Evolutionary conservation across 2,888 invertebrate species (phyloP).

Genomic region (Ommatoiulus sabulosus): DNA sequence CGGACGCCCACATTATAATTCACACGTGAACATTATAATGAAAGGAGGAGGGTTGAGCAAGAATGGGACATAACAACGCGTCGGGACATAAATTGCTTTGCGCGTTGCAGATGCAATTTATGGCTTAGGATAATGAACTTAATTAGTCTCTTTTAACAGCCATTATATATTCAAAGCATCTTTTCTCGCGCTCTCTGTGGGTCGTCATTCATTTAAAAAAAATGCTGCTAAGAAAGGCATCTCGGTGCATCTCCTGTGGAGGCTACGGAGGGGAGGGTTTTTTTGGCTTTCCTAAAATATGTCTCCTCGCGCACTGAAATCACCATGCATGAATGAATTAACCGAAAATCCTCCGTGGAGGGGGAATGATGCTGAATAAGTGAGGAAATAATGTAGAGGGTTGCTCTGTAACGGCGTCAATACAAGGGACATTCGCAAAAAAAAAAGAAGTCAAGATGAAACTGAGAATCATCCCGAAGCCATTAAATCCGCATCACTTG

Average conservation of each 20-base stretch:
- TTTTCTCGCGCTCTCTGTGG: constrained; percentile 28
- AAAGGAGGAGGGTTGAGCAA: constrained; percentile 20
- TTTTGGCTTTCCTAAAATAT: constrained; percentile 6
- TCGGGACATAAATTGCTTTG: constrained; percentile 50
- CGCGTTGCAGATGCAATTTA: constrained; percentile 44
- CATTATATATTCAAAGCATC: constrained; percentile 44
- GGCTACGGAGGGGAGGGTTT: background rate
- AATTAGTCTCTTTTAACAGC: constrained; percentile 55
- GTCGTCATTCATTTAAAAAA: background rate
- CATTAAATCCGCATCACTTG: too few species aligned
- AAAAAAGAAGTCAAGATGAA: background rate
- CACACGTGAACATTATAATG: constrained; percentile 34
- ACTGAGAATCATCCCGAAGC: too few species aligned
- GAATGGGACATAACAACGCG: constrained; percentile 1
- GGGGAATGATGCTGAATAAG: constrained; percentile 12
- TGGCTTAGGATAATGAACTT: constrained; percentile 53
- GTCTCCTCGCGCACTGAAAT: background rate
- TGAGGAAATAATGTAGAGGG: constrained; percentile 22
- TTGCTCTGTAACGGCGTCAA: background rate
- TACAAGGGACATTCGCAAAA: constrained; percentile 18
- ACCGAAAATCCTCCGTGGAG: constrained; percentile 20
- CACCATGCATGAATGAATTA: constrained; percentile 34
- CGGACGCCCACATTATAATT: constrained; percentile 34
- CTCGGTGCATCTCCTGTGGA: background rate
- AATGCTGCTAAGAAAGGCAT: constrained; percentile 21